Percentiles rank a stretch among this genome's conserved stretches.
phyloP scores from a whole-genome alignment of 2,113 vertebrate species.

The Morone saxatilis region DNA sequence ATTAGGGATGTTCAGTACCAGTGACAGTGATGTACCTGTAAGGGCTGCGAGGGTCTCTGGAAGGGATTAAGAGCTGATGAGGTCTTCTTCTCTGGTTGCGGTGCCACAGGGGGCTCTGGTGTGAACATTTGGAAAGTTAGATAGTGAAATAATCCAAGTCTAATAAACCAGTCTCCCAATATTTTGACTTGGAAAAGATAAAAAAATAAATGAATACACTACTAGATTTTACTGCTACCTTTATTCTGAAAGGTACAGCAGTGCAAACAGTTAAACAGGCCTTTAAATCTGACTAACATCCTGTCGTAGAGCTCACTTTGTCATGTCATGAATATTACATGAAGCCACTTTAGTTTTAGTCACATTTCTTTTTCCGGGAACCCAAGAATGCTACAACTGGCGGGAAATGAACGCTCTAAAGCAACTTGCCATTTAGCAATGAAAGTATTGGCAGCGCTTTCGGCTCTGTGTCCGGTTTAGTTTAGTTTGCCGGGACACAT shows the following conservation, averaged over 20 bases:
- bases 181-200: background rate
- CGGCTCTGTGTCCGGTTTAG: background rate
- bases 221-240: background rate
- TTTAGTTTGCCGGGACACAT: background rate
- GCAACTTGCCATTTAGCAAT: conserved; percentile 6
- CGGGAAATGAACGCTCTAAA: background rate
- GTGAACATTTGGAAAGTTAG: background rate
- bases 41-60: conserved; percentile 68
- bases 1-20: background rate
- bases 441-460: background rate
- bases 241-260: background rate
- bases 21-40: conserved; percentile 65
- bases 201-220: too few relatives aligned
- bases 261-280: background rate
- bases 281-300: background rate
- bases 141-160: background rate
- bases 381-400: background rate
- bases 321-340: background rate
- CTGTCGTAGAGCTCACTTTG: background rate
- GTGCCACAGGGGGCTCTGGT: conserved; percentile 60
- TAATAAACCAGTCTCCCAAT: background rate
- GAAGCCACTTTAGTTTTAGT: background rate
- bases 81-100: conserved; percentile 55
- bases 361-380: background rate
- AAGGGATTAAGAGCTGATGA: conserved; percentile 71